phyloP scores from a whole-genome alignment of 1,140 invertebrate genomes.

The Dendrolimus punctatus region DNA sequence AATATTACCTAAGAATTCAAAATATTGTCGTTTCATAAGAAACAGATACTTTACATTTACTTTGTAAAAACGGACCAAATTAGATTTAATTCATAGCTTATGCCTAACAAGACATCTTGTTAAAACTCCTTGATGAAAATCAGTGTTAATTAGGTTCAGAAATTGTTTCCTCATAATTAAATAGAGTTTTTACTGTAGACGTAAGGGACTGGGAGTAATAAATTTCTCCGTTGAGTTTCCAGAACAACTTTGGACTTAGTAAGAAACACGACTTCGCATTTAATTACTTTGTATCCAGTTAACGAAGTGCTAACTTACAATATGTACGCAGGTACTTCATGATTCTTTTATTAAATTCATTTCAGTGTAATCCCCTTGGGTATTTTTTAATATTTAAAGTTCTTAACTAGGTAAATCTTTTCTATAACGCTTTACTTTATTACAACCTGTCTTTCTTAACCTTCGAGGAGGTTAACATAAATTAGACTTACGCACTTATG shows the following conservation, averaged over 20 bases:
- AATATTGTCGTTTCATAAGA: no score
- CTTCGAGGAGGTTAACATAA: no score
- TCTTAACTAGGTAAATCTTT: no score
- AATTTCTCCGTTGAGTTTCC: slow-evolving; percentile 24
- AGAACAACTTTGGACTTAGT: slow-evolving; percentile 27
- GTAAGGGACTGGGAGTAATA: slow-evolving; percentile 34
- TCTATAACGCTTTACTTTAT: no score
- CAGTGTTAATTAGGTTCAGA: slow-evolving; percentile 5
- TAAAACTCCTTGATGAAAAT: background rate
- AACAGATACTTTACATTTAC: no score
- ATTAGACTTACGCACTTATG: no score
- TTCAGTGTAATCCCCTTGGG: slow-evolving; percentile 13
- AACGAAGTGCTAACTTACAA: slow-evolving; percentile 43
- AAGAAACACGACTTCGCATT: slow-evolving; percentile 39
- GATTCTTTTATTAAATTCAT: slow-evolving; percentile 28
- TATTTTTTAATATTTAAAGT: no score
- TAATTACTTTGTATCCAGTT: slow-evolving; percentile 54
- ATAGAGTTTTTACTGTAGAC: slow-evolving; percentile 28
- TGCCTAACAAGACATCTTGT: no score
- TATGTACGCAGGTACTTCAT: slow-evolving; percentile 31
- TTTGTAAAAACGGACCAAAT: no score
- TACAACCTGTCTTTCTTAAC: no score
- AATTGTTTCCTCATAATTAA: slow-evolving; percentile 24
- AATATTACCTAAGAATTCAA: no score
- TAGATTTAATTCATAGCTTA: no score